Conservation (phyloP, 2,888 invertebrate species). For the Cyclophora punctaria region DNA sequence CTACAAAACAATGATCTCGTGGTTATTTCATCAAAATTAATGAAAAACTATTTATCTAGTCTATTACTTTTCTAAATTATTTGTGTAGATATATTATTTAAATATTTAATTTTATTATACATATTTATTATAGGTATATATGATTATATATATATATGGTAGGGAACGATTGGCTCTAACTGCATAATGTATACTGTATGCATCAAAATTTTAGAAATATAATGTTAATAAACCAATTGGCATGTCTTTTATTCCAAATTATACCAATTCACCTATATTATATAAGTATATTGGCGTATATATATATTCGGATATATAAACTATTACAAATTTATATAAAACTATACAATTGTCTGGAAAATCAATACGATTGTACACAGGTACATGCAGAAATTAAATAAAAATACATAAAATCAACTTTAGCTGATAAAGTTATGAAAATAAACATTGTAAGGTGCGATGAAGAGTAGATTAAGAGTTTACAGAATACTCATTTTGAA, state of each 20-base stretch:
- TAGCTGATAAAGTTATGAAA: no score
- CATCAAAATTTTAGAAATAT: constrained; percentile 9
- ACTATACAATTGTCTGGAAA: no score
- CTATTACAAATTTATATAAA: no score
- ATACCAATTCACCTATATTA: not conserved
- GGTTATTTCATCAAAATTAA: no score
- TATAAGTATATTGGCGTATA: not conserved
- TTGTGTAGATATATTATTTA: not conserved
- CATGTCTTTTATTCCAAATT: constrained; percentile 15
- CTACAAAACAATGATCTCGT: no score
- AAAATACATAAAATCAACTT: no score
- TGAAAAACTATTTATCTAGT: no score
- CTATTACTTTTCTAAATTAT: not conserved
- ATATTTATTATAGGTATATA: not conserved
- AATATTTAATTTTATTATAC: not conserved
- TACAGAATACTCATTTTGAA: no score
- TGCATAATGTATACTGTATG: not conserved
- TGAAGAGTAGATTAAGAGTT: no score
- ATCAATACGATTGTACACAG: no score
- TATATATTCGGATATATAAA: not conserved
- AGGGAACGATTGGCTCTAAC: constrained; percentile 3
- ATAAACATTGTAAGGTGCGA: no score
- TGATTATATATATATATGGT: not conserved
- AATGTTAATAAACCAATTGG: constrained; percentile 12
- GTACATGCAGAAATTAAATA: no score